Percentiles rank a stretch among this genome's conserved stretches.
Conservation (phyloP, 2,888 invertebrate species). For the Tipula vernalis region DNA sequence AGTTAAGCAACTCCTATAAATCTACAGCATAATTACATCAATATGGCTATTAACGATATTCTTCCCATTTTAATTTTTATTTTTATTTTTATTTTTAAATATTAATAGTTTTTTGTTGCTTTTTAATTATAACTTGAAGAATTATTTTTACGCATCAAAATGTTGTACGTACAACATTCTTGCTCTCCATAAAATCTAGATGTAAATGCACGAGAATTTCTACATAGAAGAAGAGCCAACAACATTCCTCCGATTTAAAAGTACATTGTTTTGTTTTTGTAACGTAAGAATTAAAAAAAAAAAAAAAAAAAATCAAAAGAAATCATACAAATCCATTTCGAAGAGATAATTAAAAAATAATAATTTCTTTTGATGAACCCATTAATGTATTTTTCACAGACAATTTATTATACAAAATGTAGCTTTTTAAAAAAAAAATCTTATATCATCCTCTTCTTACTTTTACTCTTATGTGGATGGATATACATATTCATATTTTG, state of each 20-base stretch:
- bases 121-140: constrained; percentile 4
- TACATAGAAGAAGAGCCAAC: background rate
- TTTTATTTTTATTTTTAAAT: background rate
- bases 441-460: background rate
- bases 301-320: background rate
- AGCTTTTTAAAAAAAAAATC: background rate
- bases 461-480: background rate
- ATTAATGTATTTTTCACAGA: constrained; percentile 10
- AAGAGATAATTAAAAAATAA: constrained; percentile 10
- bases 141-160: background rate
- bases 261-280: background rate
- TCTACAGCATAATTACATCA: background rate
- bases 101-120: constrained; percentile 4
- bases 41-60: background rate
- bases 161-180: constrained; percentile 4
- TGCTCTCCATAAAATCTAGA: background rate
- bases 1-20: background rate
- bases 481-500: background rate
- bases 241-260: background rate
- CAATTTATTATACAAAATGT: constrained; percentile 10
- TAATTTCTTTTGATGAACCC: constrained; percentile 10
- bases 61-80: background rate
- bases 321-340: constrained; percentile 7
- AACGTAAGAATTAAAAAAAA: background rate
- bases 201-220: background rate